Conservation (phyloP, 2,888 invertebrate genomes). For the Eurytoma adleriae region DNA sequence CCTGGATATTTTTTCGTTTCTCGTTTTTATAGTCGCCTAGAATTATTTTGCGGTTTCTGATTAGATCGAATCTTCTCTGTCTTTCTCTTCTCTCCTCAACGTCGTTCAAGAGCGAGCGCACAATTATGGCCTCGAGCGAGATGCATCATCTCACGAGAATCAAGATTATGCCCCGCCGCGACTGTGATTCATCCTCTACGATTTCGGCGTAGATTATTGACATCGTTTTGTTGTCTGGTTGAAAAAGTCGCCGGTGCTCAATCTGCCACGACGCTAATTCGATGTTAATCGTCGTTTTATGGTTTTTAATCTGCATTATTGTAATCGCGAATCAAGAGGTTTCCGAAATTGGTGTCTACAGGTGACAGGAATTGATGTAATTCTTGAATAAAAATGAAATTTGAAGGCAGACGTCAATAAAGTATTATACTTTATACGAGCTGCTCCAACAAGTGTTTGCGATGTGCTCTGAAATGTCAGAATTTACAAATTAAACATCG, state of each 20-base stretch:
- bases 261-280: constrained; percentile 37
- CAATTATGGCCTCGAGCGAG: constrained; percentile 46
- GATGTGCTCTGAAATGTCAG: no score
- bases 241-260: background rate
- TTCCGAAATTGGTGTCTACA: no score
- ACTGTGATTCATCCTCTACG: constrained; percentile 35
- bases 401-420: no score
- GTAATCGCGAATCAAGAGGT: no score
- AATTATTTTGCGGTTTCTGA: constrained; percentile 42
- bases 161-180: constrained; percentile 26
- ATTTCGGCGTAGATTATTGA: constrained; percentile 25
- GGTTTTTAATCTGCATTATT: background rate
- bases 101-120: background rate
- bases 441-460: no score
- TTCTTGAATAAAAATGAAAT: no score
- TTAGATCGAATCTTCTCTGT: constrained; percentile 52
- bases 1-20: constrained; percentile 18
- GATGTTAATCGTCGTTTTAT: constrained; percentile 42
- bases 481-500: no score
- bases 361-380: no score
- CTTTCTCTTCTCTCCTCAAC: constrained; percentile 20
- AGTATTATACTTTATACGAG: no score
- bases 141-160: constrained; percentile 46
- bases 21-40: constrained; percentile 25
- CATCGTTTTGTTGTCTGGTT: constrained; percentile 24